These are phyloP conservation scores for Drosophila nasuta DNA, from an alignment of 1,140 invertebrate species.

Conservation along the genomic window DNA sequence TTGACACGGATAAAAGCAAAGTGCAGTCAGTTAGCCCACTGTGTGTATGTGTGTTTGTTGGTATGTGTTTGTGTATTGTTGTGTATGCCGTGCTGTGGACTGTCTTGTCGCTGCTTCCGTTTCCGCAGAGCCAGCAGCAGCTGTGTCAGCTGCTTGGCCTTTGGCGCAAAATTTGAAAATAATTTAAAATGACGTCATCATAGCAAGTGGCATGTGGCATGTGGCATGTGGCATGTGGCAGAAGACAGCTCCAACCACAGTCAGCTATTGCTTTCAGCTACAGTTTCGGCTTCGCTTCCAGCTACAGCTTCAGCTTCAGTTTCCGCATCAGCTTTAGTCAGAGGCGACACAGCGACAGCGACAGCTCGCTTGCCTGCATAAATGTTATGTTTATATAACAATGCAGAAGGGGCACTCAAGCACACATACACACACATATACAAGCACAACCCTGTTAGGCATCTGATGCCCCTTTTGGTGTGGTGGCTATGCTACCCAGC, in stretches of 20 bases:
- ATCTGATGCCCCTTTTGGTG: neutral
- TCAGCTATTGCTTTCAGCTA: neutral
- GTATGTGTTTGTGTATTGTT: conserved; percentile 12
- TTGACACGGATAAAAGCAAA: conserved; percentile 71
- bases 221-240: conserved; percentile 32
- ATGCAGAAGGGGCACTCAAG: conserved; percentile 12
- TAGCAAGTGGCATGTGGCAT: conserved; percentile 26
- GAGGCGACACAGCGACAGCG: neutral
- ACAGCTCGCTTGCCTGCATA: conserved; percentile 26
- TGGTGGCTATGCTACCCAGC: neutral
- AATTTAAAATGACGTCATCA: conserved; percentile 76
- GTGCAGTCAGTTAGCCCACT: conserved; percentile 52
- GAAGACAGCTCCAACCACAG: conserved; percentile 3
- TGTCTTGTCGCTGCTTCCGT: conserved; percentile 71
- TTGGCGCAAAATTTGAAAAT: conserved; percentile 79
- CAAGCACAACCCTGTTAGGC: neutral
- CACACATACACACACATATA: neutral
- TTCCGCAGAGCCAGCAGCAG: conserved; percentile 53
- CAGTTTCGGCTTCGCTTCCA: neutral
- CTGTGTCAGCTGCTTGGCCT: conserved; percentile 58
- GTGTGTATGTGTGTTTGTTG: neutral
- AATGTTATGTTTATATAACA: conserved; percentile 67
- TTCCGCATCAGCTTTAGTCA: too few relatives aligned
- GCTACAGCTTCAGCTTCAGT: neutral
- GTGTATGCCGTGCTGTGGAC: conserved; percentile 65